Evolutionary conservation across 2,888 invertebrate genomes (phyloP), one percentile per base, ranked within the genome.

Genomic region (Coenonympha arcania): DNA sequence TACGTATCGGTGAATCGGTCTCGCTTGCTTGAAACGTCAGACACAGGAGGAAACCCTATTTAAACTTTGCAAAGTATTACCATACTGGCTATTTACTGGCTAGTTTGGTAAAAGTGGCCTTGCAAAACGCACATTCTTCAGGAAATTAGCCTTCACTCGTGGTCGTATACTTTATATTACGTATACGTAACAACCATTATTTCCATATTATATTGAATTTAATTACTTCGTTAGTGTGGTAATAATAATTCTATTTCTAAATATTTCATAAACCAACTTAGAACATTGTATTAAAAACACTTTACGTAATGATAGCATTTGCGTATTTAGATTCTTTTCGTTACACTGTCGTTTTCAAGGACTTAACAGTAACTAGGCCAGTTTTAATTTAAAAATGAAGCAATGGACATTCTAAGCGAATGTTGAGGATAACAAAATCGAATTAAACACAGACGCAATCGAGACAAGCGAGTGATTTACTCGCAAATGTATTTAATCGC

Each of bases 11-110:
- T 58, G n/a, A n/a, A n/a, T n/a, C n/a, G n/a, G n/a, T n/a, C 63
- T 59, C 62, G 66, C 63, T 61, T 46, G 63, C 60, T 64, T 59
- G 62, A 59, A 68, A 71, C 64, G 74, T 76, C 77, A 70, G 54
- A 47, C 57, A 56, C 80, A 79, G 71, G 72, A 72, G 76, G 36
- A 28, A 42, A 20, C 48, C 46, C 52, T 19, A 52, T 56, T 56
- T 37, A 56, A 52, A 52, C 52, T 56, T 50, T 40, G 24, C 16
- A 45, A 55, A 24, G 39, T 26, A n/a, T n/a, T 47, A 41, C 41
- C 44, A 49, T 24, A 49, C 22, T 45, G 37, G 37, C 50, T 47
- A 31, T 28, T 36, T 42, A 42, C 36, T 41, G 36, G 44, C 44
- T 34, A 40, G 18, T 18, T 41, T n/a, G 11, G n/a, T 30, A 6